phyloP scores from a whole-genome alignment of 2,888 invertebrate genomes.

The Slavum lentiscoides region DNA sequence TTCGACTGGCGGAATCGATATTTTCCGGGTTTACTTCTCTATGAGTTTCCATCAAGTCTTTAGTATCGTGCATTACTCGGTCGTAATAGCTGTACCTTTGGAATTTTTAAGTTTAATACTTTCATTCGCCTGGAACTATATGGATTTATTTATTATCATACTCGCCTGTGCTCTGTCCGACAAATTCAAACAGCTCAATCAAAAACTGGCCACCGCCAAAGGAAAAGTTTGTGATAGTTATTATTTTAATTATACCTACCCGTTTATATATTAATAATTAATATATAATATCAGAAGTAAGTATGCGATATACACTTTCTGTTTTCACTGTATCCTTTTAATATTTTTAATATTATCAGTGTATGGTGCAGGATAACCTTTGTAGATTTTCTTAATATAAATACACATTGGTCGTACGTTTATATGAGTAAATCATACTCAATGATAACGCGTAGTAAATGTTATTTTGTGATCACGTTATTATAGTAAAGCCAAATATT shows the following conservation, averaged over 20 bases:
- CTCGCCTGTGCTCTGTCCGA: conserved; percentile 57
- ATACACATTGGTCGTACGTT: too few species aligned
- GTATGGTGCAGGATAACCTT: too few species aligned
- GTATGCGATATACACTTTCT: too few species aligned
- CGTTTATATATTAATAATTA: too few species aligned
- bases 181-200: conserved; percentile 59
- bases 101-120: conserved; percentile 56
- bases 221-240: conserved; percentile 61
- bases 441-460: too few species aligned
- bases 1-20: conserved; percentile 58
- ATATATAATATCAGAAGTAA: too few species aligned
- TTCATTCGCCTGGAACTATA: conserved; percentile 58
- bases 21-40: conserved; percentile 59
- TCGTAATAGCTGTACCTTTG: conserved; percentile 54
- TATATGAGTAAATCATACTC: too few species aligned
- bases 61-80: conserved; percentile 54
- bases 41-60: conserved; percentile 57
- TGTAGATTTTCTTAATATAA: too few species aligned
- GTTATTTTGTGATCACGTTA: too few species aligned
- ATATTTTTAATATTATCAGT: too few species aligned
- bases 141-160: conserved; percentile 58
- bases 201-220: conserved; percentile 61
- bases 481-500: too few species aligned
- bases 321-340: too few species aligned
- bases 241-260: not conserved